Evolutionary conservation across 2,797 vertebrate species (phyloP), one percentile per base, ranked within the genome.

Genomic region (Mastacembelus armatus): DNA sequence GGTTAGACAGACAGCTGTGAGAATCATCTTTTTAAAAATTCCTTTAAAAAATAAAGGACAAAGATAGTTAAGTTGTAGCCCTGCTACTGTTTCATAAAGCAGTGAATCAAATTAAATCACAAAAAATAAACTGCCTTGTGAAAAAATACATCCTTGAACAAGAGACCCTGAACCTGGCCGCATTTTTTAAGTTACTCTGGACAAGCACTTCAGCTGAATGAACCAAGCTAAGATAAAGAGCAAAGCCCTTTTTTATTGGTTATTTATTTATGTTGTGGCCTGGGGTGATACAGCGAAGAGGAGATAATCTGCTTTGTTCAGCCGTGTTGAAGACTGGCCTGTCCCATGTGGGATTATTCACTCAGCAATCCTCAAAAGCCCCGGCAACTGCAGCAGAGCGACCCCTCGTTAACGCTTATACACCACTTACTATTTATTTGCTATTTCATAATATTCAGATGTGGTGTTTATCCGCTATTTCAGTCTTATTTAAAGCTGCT

Each of bases 291-390:
- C 44, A 55, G 36, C 67, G 42, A 24, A 54, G 44, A 71, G 36
- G 6, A 50, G 59, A 66, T 90, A 83, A 84, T 87, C 80, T 83
- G 61, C 69, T 87, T 82, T 82, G 75, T 85, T 80, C 67, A 76
- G 18, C 77, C 75, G 66, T 69, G 72, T 78, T 78, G 63, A 74
- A 73, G 83, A 58, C 70, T 36, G 50, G 77, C 54, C 68, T 27
- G 49, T 66, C 64, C 71, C 76, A 27, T 67, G 75, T 81, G 68
- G 78, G 80, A 88, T 87, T 88, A 85, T 81, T 77, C 65, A 71
- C 66, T 50, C 65, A 33, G 66, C 42, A 66, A 71, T 70, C 73
- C 74, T 69, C 66, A 67, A 69, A 72, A 67, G 42, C 43, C 43
- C 4, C n/a, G 10, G 33, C 48, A 49, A 26, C 40, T 44, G 61